Percentiles rank a stretch among this genome's conserved stretches.
These are phyloP conservation scores for Drosophila mauritiana DNA, from an alignment of 1,140 invertebrate species.

Conservation along the genomic window DNA sequence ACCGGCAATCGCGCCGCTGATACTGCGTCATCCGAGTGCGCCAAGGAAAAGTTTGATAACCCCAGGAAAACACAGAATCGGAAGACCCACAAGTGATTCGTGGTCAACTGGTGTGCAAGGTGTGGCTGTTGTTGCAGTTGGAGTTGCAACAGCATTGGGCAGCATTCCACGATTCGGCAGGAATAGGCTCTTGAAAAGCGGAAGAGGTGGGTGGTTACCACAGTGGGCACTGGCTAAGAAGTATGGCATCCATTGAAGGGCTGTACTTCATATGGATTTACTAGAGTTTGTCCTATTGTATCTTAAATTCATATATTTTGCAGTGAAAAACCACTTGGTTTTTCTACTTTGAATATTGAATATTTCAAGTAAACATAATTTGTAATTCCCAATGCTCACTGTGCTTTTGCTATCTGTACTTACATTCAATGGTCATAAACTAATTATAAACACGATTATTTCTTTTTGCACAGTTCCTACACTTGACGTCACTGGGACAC, in stretches of 20 bases:
- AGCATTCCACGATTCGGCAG: conserved; percentile 1
- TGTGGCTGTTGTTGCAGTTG: neutral
- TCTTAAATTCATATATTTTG: too few species aligned
- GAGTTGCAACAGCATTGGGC: neutral
- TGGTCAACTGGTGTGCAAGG: conserved; percentile 8
- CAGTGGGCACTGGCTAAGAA: conserved; percentile 17
- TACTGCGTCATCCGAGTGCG: conserved; percentile 45
- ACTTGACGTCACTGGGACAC: conserved; percentile 46
- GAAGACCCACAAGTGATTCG: conserved; percentile 31
- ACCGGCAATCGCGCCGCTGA: conserved; percentile 1
- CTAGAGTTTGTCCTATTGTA: too few species aligned
- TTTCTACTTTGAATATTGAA: neutral
- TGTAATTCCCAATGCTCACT: neutral
- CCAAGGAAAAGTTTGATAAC: neutral
- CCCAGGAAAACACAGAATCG: neutral
- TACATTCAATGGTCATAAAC: conserved; percentile 43
- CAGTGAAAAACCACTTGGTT: too few species aligned
- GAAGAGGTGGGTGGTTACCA: conserved; percentile 36
- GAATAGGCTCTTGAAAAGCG: conserved; percentile 37
- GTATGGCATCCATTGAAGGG: too few species aligned
- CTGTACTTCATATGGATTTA: too few species aligned
- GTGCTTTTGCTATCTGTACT: conserved; percentile 9
- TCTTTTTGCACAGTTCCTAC: neutral
- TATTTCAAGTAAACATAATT: neutral
- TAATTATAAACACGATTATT: conserved; percentile 35